Evolutionary conservation across 1,140 invertebrate species (phyloP), one percentile per base, ranked within the genome.

Genomic region (Stratiolaelaps scimitus): DNA sequence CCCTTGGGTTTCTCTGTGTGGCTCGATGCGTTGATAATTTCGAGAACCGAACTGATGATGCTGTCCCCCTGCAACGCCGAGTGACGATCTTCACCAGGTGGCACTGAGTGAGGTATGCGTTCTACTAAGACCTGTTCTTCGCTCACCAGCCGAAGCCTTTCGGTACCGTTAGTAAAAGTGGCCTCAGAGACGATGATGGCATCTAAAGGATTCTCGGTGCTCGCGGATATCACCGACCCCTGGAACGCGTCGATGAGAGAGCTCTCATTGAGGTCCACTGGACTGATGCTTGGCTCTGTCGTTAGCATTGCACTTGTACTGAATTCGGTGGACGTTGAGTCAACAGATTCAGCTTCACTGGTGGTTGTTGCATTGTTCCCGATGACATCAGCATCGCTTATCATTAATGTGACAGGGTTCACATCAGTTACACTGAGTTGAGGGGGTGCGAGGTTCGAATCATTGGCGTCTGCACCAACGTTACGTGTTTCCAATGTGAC

Each of bases 21-120:
- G 10, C 34, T 15, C n/a, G 53, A 60, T 34, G 53, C 53, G 53
- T 60, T 60, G 23, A 60, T 60, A 15, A 60, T 60, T 60, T 60
- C n/a, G 17, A 60, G 26, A 17, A 60, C 53, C 23, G 53, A 60
- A 26, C 53, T 60, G 15, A 60, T 60, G 23, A 60, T 60, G 53
- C n/a, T 60, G 23, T 60, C 53, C 13, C 53, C 34, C 53, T 60
- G 53, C 23, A 60, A 17, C 4, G 53, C 53, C 13, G 26, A 26
- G 15, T 60, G 26, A 17, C 53, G 13, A 15, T 26, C 53, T 34
- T 23, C 53, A 17, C 34, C 23, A 1, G 15, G 26, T 60, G 26
- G 17, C 15, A 23, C 53, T 23, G 53, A 60, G 34, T 60, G 53
- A 15, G 53, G 53, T 17, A 60, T 60, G 15, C 34, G 26, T 23